phyloP scores from a whole-genome alignment of 2,113 vertebrate genomes.

The Pelecanus crispus region DNA sequence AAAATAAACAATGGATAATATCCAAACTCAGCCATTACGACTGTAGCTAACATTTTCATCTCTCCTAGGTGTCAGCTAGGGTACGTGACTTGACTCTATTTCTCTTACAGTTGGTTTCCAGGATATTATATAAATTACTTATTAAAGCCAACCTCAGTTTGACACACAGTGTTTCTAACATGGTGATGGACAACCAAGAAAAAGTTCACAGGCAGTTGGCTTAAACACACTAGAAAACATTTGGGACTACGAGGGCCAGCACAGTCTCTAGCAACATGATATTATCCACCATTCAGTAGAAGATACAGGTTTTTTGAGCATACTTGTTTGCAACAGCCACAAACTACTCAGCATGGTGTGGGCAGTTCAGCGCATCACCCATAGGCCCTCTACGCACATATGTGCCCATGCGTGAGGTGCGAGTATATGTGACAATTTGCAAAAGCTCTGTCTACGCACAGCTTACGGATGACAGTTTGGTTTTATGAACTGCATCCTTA shows the following conservation, averaged over 20 bases:
- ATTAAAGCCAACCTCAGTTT: background rate
- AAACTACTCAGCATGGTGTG: background rate
- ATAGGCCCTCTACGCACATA: background rate
- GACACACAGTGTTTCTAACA: background rate
- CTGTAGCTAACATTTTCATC: background rate
- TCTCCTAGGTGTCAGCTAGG: background rate
- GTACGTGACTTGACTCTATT: background rate
- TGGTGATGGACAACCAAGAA: background rate
- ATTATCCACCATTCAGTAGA: background rate
- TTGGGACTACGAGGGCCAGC: background rate
- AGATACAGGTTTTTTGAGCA: background rate
- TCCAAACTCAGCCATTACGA: background rate
- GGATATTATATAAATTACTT: background rate
- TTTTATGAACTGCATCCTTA: background rate
- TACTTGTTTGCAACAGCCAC: background rate
- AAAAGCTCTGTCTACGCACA: background rate
- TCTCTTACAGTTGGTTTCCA: background rate
- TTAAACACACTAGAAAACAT: background rate
- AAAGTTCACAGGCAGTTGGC: background rate
- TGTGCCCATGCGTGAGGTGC: background rate
- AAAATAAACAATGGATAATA: background rate
- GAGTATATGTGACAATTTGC: background rate
- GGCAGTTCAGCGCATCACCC: background rate
- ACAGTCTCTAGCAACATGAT: background rate
- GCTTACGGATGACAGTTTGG: background rate